Conservation (phyloP, 2,113 vertebrate genomes). For the Cinclus cinclus region DNA sequence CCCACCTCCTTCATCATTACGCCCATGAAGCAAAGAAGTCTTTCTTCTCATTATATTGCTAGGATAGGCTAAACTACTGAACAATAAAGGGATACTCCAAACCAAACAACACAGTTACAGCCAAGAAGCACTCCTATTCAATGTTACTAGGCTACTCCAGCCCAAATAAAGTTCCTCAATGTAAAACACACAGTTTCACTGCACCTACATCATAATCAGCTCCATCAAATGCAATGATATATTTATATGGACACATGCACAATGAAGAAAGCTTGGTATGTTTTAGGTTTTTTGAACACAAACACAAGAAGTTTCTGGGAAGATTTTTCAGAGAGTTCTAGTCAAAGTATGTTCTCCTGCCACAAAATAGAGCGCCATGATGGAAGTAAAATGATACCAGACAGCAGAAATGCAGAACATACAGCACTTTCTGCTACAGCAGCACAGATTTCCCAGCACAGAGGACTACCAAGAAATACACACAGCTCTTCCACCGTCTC, state of each 20-base stretch:
- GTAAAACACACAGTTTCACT: neutral
- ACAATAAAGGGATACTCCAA: neutral
- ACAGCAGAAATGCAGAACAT: neutral
- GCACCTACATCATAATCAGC: neutral
- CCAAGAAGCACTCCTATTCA: neutral
- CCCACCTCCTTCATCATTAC: neutral
- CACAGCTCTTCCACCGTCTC: neutral
- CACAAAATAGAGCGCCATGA: neutral
- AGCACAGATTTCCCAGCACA: neutral
- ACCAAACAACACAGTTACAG: neutral
- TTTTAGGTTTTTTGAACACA: neutral
- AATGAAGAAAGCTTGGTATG: neutral
- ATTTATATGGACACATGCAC: neutral
- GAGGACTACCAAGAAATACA: neutral
- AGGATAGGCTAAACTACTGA: neutral
- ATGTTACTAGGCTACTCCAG: neutral
- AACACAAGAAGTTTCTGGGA: neutral
- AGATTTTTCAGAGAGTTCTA: neutral
- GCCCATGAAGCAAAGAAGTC: neutral
- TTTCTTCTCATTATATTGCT: neutral
- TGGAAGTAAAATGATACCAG: neutral
- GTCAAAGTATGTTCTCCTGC: neutral
- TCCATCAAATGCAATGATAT: neutral
- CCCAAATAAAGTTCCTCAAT: neutral
- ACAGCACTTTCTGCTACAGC: neutral